Evolutionary conservation across 2,888 invertebrate species (phyloP).

Genomic region (Lithodes maja): DNA sequence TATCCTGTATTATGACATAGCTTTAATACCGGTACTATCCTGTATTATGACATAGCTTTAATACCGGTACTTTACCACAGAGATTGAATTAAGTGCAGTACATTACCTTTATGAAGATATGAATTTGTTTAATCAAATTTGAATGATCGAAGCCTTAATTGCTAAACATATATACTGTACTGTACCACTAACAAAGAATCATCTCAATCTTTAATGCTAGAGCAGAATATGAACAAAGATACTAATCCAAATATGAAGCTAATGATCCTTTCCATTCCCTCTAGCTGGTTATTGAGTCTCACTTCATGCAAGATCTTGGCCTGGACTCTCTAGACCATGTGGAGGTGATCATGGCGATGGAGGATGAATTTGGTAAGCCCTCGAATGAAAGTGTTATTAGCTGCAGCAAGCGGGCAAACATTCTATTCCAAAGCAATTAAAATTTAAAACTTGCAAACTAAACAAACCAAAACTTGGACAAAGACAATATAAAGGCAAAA

Average conservation of each 20-base stretch:
- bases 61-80: too few relatives aligned
- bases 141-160: background rate
- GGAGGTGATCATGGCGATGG: constrained; percentile 99
- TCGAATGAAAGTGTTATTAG: too few relatives aligned
- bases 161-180: background rate
- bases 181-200: background rate
- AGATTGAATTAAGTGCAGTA: background rate
- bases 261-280: constrained; percentile 73
- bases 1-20: too few relatives aligned
- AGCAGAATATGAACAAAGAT: too few relatives aligned
- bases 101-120: background rate
- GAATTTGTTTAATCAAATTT: background rate
- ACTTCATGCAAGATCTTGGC: constrained; percentile 97
- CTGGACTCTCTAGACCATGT: constrained; percentile 99
- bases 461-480: too few relatives aligned
- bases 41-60: too few relatives aligned
- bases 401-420: too few relatives aligned
- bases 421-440: background rate
- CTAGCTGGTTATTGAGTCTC: constrained; percentile 94
- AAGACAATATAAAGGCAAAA: too few relatives aligned
- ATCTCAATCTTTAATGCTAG: too few relatives aligned
- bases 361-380: constrained; percentile 93
- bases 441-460: background rate
- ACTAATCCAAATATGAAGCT: background rate
- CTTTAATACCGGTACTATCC: too few relatives aligned